A percentile compares a stretch with the other conserved stretches of the same genome.
Conservation (phyloP, 2,113 vertebrate genomes). For the Pelmatolapia mariae region DNA sequence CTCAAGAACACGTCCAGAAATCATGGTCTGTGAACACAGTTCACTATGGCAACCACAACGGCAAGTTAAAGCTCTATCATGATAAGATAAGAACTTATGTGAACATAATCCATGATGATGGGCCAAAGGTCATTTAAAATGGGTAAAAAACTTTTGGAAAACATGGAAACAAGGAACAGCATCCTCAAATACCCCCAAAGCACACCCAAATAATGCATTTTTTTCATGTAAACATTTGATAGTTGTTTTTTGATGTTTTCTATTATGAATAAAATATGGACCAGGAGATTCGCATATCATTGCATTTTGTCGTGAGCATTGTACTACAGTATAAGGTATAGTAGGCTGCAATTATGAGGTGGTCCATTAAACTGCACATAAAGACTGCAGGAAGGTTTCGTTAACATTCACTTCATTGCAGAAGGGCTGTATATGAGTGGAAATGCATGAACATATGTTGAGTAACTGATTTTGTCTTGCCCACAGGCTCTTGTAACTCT, state of each 20-base stretch:
- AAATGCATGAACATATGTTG: constrained; percentile 42
- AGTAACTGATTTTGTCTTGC: constrained; percentile 1
- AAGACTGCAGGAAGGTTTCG: neutral
- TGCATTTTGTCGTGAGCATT: neutral
- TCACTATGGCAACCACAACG: neutral
- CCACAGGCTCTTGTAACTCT: constrained; percentile 1
- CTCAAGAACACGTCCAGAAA: neutral
- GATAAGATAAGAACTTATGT: neutral
- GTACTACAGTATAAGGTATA: neutral
- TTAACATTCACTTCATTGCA: neutral
- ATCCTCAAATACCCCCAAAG: neutral
- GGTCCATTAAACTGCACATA: constrained; percentile 28
- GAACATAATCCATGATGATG: neutral
- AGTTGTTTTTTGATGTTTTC: neutral
- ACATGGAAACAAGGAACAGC: neutral
- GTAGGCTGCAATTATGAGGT: constrained; percentile 3
- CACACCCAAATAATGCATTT: neutral
- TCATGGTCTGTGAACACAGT: neutral
- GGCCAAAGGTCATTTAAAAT: neutral
- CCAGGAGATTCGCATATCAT: neutral
- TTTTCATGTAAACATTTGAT: neutral
- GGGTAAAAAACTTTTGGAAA: neutral
- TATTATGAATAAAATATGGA: neutral
- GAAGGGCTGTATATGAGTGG: neutral
- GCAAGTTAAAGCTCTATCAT: neutral